Evolutionary conservation across 2,888 invertebrate species (phyloP).

Genomic region (Flabesymbios commensalis): DNA sequence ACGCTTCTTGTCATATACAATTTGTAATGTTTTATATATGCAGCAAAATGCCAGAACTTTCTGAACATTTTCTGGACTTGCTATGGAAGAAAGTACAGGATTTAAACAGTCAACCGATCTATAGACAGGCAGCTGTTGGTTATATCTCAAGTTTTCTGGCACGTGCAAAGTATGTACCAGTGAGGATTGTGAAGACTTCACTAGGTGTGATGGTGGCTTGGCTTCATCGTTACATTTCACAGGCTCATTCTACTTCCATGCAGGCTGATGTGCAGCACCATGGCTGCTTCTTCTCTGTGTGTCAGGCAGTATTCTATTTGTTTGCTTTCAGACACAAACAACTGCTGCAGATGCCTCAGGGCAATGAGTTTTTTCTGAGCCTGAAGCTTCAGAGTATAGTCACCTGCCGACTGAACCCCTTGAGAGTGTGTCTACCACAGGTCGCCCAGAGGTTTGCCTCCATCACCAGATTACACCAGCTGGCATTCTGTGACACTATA

Average conservation of each 20-base stretch:
- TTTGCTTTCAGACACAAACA: slow-evolving; percentile 88
- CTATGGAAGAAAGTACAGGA: slow-evolving; percentile 77
- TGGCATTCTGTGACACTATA: slow-evolving; percentile 89
- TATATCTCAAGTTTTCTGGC: slow-evolving; percentile 78
- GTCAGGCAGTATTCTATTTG: slow-evolving; percentile 90
- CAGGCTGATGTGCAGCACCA: slow-evolving; percentile 74
- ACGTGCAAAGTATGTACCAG: slow-evolving; percentile 70
- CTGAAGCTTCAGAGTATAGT: slow-evolving; percentile 85
- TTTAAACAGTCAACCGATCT: slow-evolving; percentile 69
- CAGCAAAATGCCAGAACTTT: slow-evolving; percentile 64
- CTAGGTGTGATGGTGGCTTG: slow-evolving; percentile 77
- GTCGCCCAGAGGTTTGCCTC: slow-evolving; percentile 61
- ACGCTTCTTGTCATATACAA: slow-evolving; percentile 80
- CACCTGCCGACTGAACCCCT: slow-evolving; percentile 83
- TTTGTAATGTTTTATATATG: slow-evolving; percentile 77
- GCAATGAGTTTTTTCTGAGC: slow-evolving; percentile 74
- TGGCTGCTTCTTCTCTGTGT: slow-evolving; percentile 86
- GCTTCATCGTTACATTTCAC: slow-evolving; percentile 80
- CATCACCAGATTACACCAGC: slow-evolving; percentile 71
- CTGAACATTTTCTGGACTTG: slow-evolving; percentile 72
- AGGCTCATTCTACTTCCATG: slow-evolving; percentile 61
- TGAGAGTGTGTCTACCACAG: slow-evolving; percentile 72
- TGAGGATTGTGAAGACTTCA: slow-evolving; percentile 67
- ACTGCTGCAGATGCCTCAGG: slow-evolving; percentile 75
- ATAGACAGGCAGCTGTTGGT: slow-evolving; percentile 73